Percentiles rank a stretch among this genome's conserved stretches.
phyloP scores from a whole-genome alignment of 2,888 invertebrate species.

The Drosophila kambysellisi region DNA sequence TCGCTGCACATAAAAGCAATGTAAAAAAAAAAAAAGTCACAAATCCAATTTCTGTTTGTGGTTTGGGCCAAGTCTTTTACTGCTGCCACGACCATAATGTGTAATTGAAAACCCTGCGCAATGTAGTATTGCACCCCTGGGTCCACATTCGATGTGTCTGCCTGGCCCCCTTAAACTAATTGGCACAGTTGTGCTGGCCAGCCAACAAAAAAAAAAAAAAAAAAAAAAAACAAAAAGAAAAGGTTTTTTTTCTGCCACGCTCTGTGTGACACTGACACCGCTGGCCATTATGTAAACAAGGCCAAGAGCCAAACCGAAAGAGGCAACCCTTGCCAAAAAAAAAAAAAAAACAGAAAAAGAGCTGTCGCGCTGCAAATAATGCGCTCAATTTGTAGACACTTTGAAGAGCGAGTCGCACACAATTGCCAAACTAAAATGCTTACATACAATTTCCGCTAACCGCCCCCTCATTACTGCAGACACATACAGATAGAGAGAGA shows the following conservation, averaged over 20 bases:
- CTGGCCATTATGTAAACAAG: constrained; percentile 63
- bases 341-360: constrained; percentile 15
- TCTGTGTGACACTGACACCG: constrained; percentile 49
- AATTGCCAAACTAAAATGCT: constrained; percentile 77
- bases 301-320: constrained; percentile 35
- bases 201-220: constrained; percentile 9
- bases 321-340: constrained; percentile 41
- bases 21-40: constrained; percentile 50
- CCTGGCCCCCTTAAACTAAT: constrained; percentile 48
- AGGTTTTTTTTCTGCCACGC: constrained; percentile 4
- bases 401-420: constrained; percentile 49
- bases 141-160: constrained; percentile 43
- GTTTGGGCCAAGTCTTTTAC: constrained; percentile 48
- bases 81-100: constrained; percentile 73
- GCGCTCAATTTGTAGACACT: constrained; percentile 63
- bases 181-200: constrained; percentile 57
- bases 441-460: constrained; percentile 69
- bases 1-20: constrained; percentile 50
- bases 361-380: constrained; percentile 54
- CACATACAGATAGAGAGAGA: background rate
- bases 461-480: constrained; percentile 34
- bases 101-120: constrained; percentile 84
- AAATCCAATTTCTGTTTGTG: constrained; percentile 82
- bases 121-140: constrained; percentile 80
- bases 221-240: background rate